phyloP scores from a whole-genome alignment of 1,140 invertebrate genomes.

The Nephotettix cincticeps region DNA sequence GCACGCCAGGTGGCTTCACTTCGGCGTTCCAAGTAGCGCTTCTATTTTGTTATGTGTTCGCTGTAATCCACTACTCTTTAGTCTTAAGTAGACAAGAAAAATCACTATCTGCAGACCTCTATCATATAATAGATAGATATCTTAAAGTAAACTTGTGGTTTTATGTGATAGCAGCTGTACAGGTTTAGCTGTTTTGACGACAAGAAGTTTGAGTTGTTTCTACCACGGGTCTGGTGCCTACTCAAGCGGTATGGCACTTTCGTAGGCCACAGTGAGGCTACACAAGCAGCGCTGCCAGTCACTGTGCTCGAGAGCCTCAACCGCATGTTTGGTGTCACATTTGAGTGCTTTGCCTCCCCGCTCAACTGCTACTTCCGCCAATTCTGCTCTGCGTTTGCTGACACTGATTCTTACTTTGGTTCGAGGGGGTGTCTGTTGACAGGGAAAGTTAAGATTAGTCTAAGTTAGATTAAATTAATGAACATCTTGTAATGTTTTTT shows the following conservation, averaged over 20 bases:
- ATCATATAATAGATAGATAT: too few species aligned
- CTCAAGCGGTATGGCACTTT: conserved; percentile 88
- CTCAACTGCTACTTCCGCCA: conserved; percentile 96
- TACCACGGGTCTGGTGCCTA: conserved; percentile 90
- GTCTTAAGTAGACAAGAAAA: too few species aligned
- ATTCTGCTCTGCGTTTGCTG: conserved; percentile 93
- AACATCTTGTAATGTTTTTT: too few species aligned
- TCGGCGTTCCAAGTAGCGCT: too few species aligned
- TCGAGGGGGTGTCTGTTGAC: conserved; percentile 92
- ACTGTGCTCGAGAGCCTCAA: conserved; percentile 92
- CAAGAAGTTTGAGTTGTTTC: conserved; percentile 92
- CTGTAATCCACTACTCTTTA: too few species aligned
- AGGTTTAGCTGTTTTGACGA: conserved; percentile 94
- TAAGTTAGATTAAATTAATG: too few species aligned
- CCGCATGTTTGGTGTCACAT: conserved; percentile 89
- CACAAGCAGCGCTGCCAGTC: conserved; percentile 84
- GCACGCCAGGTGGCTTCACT: too few species aligned
- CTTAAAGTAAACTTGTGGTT: conserved; percentile 4
- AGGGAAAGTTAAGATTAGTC: too few species aligned
- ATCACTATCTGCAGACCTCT: too few species aligned
- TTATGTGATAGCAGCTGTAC: conserved; percentile 77
- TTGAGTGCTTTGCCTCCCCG: conserved; percentile 96
- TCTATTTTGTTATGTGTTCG: too few species aligned
- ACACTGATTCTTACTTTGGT: conserved; percentile 96
- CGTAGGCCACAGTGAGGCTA: conserved; percentile 64